phyloP scores from a whole-genome alignment of 2,797 vertebrate species.

The Bucorvus abyssinicus region DNA sequence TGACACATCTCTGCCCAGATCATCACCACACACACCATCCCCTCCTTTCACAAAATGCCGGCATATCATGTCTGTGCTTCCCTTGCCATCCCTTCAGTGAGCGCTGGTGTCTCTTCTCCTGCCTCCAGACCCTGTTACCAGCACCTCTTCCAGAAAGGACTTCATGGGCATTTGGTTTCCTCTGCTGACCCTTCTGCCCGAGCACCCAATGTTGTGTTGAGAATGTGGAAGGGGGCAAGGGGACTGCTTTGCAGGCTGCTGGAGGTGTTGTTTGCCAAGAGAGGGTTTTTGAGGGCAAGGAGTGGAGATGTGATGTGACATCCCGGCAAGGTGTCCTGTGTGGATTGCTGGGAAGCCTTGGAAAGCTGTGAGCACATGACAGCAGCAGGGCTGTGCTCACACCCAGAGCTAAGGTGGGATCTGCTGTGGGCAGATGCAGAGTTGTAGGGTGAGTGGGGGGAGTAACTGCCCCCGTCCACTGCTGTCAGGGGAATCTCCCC shows the following conservation, averaged over 20 bases:
- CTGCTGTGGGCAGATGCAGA: rapidly evolving
- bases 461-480: rapidly evolving
- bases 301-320: background rate
- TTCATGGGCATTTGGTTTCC: rapidly evolving
- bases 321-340: background rate
- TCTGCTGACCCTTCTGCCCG: background rate
- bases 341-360: background rate
- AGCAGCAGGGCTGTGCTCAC: rapidly evolving
- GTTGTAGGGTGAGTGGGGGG: rapidly evolving
- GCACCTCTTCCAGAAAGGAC: background rate
- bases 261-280: background rate
- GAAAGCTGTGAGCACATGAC: rapidly evolving
- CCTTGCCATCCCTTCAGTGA: background rate
- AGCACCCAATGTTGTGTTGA: no score
- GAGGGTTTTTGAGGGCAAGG: background rate
- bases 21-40: background rate
- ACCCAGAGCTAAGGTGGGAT: background rate
- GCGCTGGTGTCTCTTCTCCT: background rate
- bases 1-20: background rate
- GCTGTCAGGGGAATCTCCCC: background rate
- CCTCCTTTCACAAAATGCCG: rapidly evolving
- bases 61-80: background rate
- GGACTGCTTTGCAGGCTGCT: background rate
- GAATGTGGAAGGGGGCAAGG: background rate
- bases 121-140: background rate